Base-by-base conservation (phyloP, 2,797 vertebrate genomes). In the Leptoclinus maculatus region DNA sequence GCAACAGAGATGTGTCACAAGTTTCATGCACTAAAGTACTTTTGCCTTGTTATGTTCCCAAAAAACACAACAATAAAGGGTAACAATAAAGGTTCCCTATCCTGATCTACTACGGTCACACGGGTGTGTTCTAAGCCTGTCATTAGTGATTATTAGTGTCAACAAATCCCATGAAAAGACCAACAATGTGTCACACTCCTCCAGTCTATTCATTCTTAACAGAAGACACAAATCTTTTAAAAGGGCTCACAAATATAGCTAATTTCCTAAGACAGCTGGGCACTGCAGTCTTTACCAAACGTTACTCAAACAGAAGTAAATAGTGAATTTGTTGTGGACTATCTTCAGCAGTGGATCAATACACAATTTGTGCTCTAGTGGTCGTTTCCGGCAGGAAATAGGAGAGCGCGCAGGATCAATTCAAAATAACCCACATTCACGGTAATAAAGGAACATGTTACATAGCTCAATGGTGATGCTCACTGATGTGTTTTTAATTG, bases 341-440 rank as follows among this genome's bases (percentile, higher is more conserved):
- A 68, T 71, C 72, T 74, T 62, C 49, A 60, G 21, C 38, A 23
- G 53, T 7, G 32, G 60, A 68, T 74, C 65, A 53, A 74, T 78
- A 71, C 45, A 60, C 58, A 43, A 62, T 70, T 78, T 23, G 49
- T n/a, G 62, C 57, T 71, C 11, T 45, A 14, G 66, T 53, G 56
- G 16, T 21, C 34, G 56, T 51, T 67, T 76, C 58, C 32, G 6
- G 62, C 38, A 23, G 66, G 17, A 68, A 67, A 68, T 10, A 19
- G 25, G 43, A 19, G 3, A 23, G n/a, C 21, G 76, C 27, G 5
- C 19, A 27, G 21, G 49, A 78, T 70, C 57, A 59, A 51, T 71
- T 73, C 29, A 68, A 60, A 80, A 53, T 39, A 70, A 36, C 4
- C 16, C 43, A 66, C 8, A 36, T 23, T 71, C 19, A 19, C 27